Evolutionary conservation across 2,888 invertebrate genomes (phyloP), one percentile per base, ranked within the genome.

Genomic region (Lycocerus yunnanus): DNA sequence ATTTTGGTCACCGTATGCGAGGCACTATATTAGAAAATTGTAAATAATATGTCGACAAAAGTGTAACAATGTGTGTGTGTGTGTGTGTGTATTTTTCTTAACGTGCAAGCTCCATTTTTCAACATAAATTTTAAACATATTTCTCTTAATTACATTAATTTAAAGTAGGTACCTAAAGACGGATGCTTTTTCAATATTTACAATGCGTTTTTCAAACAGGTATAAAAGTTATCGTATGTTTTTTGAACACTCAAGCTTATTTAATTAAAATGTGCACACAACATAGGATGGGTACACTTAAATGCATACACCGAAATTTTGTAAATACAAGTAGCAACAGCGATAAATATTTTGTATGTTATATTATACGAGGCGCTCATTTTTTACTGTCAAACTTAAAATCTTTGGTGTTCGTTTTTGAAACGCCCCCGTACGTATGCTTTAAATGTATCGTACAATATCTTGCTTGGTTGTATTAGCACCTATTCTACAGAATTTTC

Each of bases 141-240:
- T 43, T 43, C n/a, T 43, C 43, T 43, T 21, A 61, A 66, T 27
- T 18, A 66, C 60, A 70, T 74, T 74, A 72, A 75, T 67, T 75
- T 72, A 69, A 63, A 72, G 72, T 75, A 75, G 75, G 75, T 75
- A 75, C 75, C 75, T 68, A 69, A 75, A 63, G 66, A 13, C 66
- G 59, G 16, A 24, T 66, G 15, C 27, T 58, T 21, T 21, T 68
- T 58, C 24, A 27, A 68, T 71, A 71, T 74, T 43, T 75, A 63
- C 16, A 63, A 63, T 63, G 20, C 20, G 13, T 63, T 60, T 60
- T 60, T 60, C 14, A 11, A 63, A 63, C n/a, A 20, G 61, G 61
- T 18, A 16, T 18, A 20, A 15, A 20, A 18, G 18, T 18, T 16
- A 63, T 63, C 61, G 13, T 65, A 18, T 15, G 16, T 43, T 71